phyloP scores from a whole-genome alignment of 2,113 vertebrate genomes.

The Parotia lawesii region DNA sequence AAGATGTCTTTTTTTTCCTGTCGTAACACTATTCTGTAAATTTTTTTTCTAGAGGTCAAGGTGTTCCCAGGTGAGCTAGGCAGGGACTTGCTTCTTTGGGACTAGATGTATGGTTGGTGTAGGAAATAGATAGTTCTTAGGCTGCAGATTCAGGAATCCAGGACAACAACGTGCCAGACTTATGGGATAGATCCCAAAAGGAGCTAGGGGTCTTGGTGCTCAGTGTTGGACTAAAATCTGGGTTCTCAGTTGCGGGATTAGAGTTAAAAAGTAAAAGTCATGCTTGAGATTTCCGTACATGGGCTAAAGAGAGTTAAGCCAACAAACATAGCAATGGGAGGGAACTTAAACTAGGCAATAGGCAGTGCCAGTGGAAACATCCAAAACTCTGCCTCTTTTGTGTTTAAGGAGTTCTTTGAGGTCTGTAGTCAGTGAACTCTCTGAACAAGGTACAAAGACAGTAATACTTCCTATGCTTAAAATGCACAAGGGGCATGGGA shows the following conservation, averaged over 20 bases:
- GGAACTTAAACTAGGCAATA: background rate
- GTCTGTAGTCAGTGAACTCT: background rate
- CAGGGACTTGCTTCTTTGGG: background rate
- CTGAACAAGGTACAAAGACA: background rate
- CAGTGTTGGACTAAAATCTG: background rate
- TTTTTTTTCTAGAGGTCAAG: background rate
- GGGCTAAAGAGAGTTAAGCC: background rate
- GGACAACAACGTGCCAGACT: background rate
- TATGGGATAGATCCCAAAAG: background rate
- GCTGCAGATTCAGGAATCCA: background rate
- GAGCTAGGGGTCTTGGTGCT: background rate
- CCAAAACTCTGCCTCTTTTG: background rate
- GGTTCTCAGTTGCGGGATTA: background rate
- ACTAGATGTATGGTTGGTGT: background rate
- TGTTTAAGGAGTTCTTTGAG: constrained; percentile 4
- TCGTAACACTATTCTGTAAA: background rate
- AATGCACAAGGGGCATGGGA: background rate
- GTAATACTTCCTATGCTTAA: background rate
- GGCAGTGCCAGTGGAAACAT: background rate
- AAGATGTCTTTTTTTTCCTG: background rate
- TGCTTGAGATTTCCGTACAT: background rate
- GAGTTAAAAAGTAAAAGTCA: background rate
- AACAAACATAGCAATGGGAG: background rate
- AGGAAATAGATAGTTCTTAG: background rate
- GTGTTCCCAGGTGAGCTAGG: background rate